These are phyloP conservation scores for Hippoglossus hippoglossus DNA, from an alignment of 2,797 vertebrate species.

Conservation along the genomic window DNA sequence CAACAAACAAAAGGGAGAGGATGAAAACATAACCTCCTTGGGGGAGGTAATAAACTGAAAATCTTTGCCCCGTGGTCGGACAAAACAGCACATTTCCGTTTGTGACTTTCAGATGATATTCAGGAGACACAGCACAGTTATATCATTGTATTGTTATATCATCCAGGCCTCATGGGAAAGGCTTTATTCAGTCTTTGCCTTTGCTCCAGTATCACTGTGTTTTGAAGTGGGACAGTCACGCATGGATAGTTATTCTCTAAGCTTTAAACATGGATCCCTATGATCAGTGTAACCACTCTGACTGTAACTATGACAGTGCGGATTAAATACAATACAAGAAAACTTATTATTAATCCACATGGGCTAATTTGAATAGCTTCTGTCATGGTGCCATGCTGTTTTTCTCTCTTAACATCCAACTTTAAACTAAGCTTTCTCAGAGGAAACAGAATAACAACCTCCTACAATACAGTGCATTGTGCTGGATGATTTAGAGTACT, in stretches of 20 bases:
- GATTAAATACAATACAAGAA: slow-evolving; percentile 46
- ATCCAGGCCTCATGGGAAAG: background rate
- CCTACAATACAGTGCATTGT: slow-evolving; percentile 17
- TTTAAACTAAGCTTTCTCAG: slow-evolving; percentile 1
- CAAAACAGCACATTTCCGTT: too few species aligned
- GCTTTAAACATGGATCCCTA: slow-evolving; percentile 20
- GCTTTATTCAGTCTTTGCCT: background rate
- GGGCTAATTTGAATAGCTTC: slow-evolving; percentile 36
- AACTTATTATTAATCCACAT: slow-evolving; percentile 26
- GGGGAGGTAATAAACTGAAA: too few species aligned
- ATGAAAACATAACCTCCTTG: too few species aligned
- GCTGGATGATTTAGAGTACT: slow-evolving; percentile 33
- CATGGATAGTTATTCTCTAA: slow-evolving; percentile 21
- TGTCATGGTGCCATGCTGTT: slow-evolving; percentile 1
- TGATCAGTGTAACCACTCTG: slow-evolving; percentile 26
- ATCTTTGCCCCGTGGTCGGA: too few species aligned
- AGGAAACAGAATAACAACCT: slow-evolving; percentile 16
- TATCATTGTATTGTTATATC: too few species aligned
- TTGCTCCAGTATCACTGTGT: slow-evolving; percentile 1
- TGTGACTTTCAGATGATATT: too few species aligned
- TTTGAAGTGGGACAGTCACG: background rate
- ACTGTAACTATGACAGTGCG: slow-evolving; percentile 8
- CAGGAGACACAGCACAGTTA: too few species aligned
- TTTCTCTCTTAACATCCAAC: slow-evolving; percentile 10
- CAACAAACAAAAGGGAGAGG: too few species aligned